These are phyloP conservation scores for Ara ararauna DNA, from an alignment of 2,797 vertebrate genomes.

Conservation along the genomic window DNA sequence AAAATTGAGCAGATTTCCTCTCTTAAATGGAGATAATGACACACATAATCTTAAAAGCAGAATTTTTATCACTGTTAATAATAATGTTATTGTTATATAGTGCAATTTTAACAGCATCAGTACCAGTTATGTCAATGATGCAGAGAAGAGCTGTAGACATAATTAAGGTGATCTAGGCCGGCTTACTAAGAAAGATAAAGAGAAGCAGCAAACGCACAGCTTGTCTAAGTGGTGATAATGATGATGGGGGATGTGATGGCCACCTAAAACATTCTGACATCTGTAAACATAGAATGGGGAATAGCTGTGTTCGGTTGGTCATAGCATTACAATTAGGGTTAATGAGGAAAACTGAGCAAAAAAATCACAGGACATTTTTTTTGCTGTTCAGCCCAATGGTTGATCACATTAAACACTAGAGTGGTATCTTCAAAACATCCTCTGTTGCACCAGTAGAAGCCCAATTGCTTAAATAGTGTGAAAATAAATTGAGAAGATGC, in stretches of 20 bases:
- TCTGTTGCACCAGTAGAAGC: slow-evolving; percentile 19
- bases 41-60: neutral
- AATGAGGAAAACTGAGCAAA: slow-evolving; percentile 53
- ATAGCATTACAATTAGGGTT: slow-evolving; percentile 39
- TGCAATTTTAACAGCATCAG: neutral
- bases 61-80: slow-evolving; percentile 22
- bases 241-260: slow-evolving; percentile 33
- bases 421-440: slow-evolving; percentile 2
- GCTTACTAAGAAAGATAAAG: slow-evolving; percentile 3
- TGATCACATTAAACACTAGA: neutral
- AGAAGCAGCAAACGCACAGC: slow-evolving; percentile 38
- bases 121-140: neutral
- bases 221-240: slow-evolving; percentile 56
- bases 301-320: slow-evolving; percentile 43
- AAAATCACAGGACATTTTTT: slow-evolving; percentile 29
- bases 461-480: slow-evolving; percentile 51
- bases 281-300: slow-evolving; percentile 33
- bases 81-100: neutral
- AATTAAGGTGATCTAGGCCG: neutral
- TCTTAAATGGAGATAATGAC: neutral
- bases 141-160: neutral
- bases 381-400: neutral
- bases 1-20: neutral
- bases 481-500: slow-evolving; percentile 59
- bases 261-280: slow-evolving; percentile 33